Evolutionary conservation across 2,113 vertebrate genomes (phyloP).

Genomic region (Callionymus lyra): DNA sequence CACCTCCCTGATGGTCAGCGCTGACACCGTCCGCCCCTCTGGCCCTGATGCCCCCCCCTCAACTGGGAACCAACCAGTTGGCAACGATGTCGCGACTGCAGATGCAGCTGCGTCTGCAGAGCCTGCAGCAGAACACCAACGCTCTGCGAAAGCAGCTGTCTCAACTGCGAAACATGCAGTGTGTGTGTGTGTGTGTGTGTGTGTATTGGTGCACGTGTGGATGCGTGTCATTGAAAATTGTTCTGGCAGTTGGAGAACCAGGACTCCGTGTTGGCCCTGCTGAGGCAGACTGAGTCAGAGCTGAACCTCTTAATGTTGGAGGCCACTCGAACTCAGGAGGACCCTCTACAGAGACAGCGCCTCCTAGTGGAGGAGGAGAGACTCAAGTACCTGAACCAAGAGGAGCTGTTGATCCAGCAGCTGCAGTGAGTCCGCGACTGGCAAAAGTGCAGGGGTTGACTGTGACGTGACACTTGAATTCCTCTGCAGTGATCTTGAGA

Average conservation of each 20-base stretch:
- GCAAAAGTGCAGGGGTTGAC: no score
- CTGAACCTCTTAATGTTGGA: conserved; percentile 88
- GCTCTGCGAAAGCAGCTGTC: conserved; percentile 87
- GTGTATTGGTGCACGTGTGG: neutral
- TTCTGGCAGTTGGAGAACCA: conserved; percentile 85
- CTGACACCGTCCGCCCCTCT: conserved; percentile 68
- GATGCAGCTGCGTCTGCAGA: conserved; percentile 90
- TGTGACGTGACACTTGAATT: neutral
- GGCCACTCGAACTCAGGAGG: conserved; percentile 85
- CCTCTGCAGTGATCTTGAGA: conserved; percentile 82
- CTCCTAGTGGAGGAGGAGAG: conserved; percentile 93
- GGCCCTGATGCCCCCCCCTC: conserved; percentile 75
- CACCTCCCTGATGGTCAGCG: conserved; percentile 33
- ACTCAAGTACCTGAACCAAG: conserved; percentile 92
- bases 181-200: conserved; percentile 44
- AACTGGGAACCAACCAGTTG: conserved; percentile 67
- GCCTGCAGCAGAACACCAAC: conserved; percentile 85
- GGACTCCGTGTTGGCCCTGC: conserved; percentile 79
- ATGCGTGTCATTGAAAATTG: neutral
- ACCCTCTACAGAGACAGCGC: conserved; percentile 93
- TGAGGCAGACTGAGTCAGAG: conserved; percentile 88
- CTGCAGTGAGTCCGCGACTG: conserved; percentile 77
- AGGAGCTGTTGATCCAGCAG: conserved; percentile 93
- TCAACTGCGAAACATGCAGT: conserved; percentile 87
- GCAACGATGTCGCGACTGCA: conserved; percentile 78